A percentile compares a stretch with the other conserved stretches of the same genome.
Conservation (phyloP, 2,888 invertebrate species). For the Bibio marci region DNA sequence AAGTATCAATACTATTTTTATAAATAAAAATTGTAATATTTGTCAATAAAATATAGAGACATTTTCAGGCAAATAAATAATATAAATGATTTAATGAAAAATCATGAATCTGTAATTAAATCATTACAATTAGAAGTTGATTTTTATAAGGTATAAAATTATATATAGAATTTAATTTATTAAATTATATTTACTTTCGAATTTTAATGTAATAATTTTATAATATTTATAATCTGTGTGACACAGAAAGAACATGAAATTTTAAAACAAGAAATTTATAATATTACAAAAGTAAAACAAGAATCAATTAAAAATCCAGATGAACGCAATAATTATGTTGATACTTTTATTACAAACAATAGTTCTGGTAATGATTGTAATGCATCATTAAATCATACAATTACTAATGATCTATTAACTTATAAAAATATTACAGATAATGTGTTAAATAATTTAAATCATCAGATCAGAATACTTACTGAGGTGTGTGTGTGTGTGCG, state of each 20-base stretch:
- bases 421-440: constrained; percentile 18
- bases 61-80: too few relatives aligned
- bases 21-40: too few relatives aligned
- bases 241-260: constrained; percentile 2
- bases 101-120: not conserved
- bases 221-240: not conserved
- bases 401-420: not conserved
- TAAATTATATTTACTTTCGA: too few relatives aligned
- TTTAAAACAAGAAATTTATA: not conserved
- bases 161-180: too few relatives aligned
- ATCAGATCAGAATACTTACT: constrained; percentile 24
- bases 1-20: too few relatives aligned
- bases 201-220: not conserved
- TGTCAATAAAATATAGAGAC: too few relatives aligned
- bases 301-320: too few relatives aligned
- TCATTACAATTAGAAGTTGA: not conserved
- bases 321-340: too few relatives aligned
- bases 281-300: too few relatives aligned
- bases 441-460: constrained; percentile 23
- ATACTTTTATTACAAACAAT: too few relatives aligned
- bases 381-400: too few relatives aligned
- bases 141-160: constrained; percentile 2
- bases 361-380: not conserved
- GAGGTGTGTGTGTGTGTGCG: constrained; percentile 19
- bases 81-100: not conserved